Percentiles rank a stretch among this genome's conserved stretches.
These are phyloP conservation scores for Probaryconus sp. DNA, from an alignment of 1,140 invertebrate species.

Conservation along the genomic window DNA sequence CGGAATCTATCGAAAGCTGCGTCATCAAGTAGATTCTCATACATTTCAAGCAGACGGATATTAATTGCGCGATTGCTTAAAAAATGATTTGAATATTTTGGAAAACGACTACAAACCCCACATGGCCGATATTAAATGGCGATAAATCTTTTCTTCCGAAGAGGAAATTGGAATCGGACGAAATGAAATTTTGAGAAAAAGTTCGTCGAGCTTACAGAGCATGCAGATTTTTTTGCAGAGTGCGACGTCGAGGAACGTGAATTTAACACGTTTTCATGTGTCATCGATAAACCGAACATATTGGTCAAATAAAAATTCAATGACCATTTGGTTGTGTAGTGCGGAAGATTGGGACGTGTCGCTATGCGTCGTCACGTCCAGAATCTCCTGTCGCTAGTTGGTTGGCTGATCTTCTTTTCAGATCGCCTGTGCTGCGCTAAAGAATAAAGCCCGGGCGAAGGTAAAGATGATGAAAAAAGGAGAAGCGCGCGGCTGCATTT, in stretches of 20 bases:
- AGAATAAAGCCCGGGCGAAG: constrained; percentile 23
- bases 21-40: constrained; percentile 46
- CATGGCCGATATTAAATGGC: no score
- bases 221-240: constrained; percentile 10
- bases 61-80: constrained; percentile 19
- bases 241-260: not conserved
- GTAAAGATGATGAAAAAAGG: constrained; percentile 57
- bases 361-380: constrained; percentile 54
- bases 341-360: constrained; percentile 31
- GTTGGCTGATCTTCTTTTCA: constrained; percentile 39
- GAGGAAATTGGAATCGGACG: no score
- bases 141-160: no score
- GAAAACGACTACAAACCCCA: no score
- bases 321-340: constrained; percentile 44
- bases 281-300: constrained; percentile 49
- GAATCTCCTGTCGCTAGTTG: constrained; percentile 50
- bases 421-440: constrained; percentile 23
- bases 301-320: constrained; percentile 48
- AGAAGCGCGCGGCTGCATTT: constrained; percentile 54
- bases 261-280: constrained; percentile 25
- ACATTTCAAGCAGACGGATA: constrained; percentile 26
- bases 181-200: no score
- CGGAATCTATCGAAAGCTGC: constrained; percentile 29
- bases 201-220: no score
- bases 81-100: no score